phyloP scores from a whole-genome alignment of 2,797 vertebrate genomes.

The Acrocephalus scirpaceus region DNA sequence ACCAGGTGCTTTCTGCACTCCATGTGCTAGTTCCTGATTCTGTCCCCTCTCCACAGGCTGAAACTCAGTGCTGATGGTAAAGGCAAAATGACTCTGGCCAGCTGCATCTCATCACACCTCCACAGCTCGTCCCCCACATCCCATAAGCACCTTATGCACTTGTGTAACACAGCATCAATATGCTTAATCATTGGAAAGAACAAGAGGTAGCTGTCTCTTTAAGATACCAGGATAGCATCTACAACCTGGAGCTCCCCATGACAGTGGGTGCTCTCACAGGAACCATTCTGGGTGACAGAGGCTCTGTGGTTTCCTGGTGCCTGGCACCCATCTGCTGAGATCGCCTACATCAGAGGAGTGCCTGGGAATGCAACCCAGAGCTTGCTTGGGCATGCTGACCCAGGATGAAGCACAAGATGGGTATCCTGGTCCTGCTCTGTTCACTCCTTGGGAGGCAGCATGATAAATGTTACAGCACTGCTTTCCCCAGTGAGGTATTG shows the following conservation, averaged over 20 bases:
- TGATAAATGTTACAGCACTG: background rate
- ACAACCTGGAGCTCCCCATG: background rate
- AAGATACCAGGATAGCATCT: background rate
- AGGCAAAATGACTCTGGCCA: background rate
- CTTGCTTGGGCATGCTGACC: background rate
- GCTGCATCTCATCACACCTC: background rate
- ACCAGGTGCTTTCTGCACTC: background rate
- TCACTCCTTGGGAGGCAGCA: rapidly evolving
- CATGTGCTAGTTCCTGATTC: background rate
- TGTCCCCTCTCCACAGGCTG: background rate
- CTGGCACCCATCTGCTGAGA: background rate
- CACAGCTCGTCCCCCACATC: background rate
- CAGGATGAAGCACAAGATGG: background rate
- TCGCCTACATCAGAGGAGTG: rapidly evolving
- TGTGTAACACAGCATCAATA: background rate
- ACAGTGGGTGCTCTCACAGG: background rate
- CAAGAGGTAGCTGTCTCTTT: background rate
- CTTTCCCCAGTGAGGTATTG: background rate
- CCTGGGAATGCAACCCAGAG: background rate
- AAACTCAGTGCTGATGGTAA: background rate
- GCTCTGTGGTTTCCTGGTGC: background rate
- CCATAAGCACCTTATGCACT: background rate
- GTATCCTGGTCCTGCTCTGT: background rate
- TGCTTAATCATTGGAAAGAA: background rate
- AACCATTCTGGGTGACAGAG: background rate